phyloP scores from a whole-genome alignment of 2,113 vertebrate genomes.

The Hystrix cristata region DNA sequence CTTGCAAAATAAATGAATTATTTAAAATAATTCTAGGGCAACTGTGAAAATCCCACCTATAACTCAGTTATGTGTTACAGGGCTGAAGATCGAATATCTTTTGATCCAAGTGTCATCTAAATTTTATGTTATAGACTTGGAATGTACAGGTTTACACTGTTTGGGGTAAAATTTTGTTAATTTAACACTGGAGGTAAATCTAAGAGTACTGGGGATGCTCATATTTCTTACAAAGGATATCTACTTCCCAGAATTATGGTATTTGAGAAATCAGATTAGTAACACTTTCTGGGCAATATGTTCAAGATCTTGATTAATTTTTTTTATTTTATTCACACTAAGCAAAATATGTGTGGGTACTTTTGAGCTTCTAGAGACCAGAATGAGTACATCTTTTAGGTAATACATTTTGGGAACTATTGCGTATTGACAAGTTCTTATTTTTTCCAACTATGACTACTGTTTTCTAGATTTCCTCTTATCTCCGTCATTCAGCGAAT shows the following conservation, averaged over 20 bases:
- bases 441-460: not conserved
- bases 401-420: constrained; percentile 3
- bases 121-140: not conserved
- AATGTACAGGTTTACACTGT: not conserved
- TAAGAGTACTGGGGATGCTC: not conserved
- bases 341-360: not conserved
- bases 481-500: not conserved
- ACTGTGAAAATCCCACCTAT: not conserved
- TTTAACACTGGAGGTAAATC: constrained; percentile 30
- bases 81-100: not conserved
- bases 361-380: constrained; percentile 2
- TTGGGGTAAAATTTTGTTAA: not conserved
- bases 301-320: not conserved
- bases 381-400: not conserved
- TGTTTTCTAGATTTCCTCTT: not conserved
- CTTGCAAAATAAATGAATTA: not conserved
- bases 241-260: not conserved
- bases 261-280: constrained; percentile 38
- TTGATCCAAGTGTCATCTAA: not conserved
- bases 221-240: not conserved
- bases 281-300: not conserved
- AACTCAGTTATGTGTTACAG: not conserved
- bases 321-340: constrained; percentile 14
- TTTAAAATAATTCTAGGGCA: not conserved
- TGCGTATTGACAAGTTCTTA: constrained; percentile 2